phyloP scores from a whole-genome alignment of 2,888 invertebrate genomes.

The Lasioglossum pauxillum region DNA sequence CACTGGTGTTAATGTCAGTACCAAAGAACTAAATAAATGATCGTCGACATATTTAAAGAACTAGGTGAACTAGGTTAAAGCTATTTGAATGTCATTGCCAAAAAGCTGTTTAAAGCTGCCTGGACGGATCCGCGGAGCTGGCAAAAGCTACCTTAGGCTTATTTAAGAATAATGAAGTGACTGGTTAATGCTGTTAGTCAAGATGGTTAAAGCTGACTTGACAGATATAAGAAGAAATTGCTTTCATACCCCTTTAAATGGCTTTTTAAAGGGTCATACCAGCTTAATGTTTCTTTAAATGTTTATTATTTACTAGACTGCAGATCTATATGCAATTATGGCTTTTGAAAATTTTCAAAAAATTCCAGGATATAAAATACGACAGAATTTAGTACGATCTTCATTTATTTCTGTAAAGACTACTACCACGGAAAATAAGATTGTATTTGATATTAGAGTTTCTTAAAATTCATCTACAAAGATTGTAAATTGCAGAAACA shows the following conservation, averaged over 20 bases:
- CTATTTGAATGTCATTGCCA: neutral
- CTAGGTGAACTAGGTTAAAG: neutral
- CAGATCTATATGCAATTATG: too few relatives aligned
- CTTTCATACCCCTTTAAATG: neutral
- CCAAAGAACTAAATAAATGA: neutral
- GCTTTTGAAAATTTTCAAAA: too few relatives aligned
- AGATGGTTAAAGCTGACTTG: neutral
- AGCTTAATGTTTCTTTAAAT: too few relatives aligned
- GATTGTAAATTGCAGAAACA: too few relatives aligned
- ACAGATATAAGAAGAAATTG: neutral
- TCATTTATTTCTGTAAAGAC: too few relatives aligned
- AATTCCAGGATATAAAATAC: too few relatives aligned
- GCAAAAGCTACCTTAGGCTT: neutral
- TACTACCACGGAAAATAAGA: too few relatives aligned
- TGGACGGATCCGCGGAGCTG: neutral
- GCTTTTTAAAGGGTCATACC: too few relatives aligned
- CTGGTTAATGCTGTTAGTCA: neutral
- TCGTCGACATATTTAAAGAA: neutral
- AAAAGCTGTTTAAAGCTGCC: neutral
- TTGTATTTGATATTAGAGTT: too few relatives aligned
- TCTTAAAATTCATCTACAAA: too few relatives aligned
- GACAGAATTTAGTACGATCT: too few relatives aligned
- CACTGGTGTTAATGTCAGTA: neutral
- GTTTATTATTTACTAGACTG: too few relatives aligned
- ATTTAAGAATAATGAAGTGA: slow-evolving; percentile 6